Conservation (phyloP, 2,113 vertebrate species). For the Myotis davidii region DNA sequence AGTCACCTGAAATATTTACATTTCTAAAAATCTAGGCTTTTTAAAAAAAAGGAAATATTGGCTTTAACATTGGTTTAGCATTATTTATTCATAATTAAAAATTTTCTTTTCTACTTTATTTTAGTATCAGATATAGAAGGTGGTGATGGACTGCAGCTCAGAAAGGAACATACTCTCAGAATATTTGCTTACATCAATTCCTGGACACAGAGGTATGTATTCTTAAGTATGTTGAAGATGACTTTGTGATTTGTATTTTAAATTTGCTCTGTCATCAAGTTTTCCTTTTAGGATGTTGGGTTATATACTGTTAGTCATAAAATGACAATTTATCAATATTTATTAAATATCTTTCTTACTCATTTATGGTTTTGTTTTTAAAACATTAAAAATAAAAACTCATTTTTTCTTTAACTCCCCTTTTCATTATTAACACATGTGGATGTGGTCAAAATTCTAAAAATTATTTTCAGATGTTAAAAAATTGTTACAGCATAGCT, state of each 20-base stretch:
- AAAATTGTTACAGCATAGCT: not conserved
- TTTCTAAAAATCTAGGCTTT: constrained; percentile 38
- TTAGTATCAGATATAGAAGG: constrained; percentile 97
- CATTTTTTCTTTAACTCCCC: not conserved
- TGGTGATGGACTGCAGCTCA: constrained; percentile 97
- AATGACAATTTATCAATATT: not conserved
- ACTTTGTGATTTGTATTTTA: constrained; percentile 56
- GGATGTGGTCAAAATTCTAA: constrained; percentile 4
- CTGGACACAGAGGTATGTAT: constrained; percentile 97
- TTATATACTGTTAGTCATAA: not conserved
- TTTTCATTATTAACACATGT: not conserved
- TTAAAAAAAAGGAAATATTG: not conserved
- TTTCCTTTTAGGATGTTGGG: constrained; percentile 30
- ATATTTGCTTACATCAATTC: constrained; percentile 99
- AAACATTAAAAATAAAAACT: constrained; percentile 3
- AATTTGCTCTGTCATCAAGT: not conserved
- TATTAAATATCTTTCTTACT: constrained; percentile 21
- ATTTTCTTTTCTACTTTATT: constrained; percentile 72
- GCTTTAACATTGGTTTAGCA: constrained; percentile 45
- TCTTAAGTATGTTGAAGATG: constrained; percentile 56
- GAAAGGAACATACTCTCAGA: constrained; percentile 98
- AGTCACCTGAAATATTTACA: constrained; percentile 12
- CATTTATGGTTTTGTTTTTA: constrained; percentile 5
- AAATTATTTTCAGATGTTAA: constrained; percentile 39
- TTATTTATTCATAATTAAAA: constrained; percentile 54